Conservation (phyloP, 2,888 invertebrate genomes). For the Galerucella pusilla region DNA sequence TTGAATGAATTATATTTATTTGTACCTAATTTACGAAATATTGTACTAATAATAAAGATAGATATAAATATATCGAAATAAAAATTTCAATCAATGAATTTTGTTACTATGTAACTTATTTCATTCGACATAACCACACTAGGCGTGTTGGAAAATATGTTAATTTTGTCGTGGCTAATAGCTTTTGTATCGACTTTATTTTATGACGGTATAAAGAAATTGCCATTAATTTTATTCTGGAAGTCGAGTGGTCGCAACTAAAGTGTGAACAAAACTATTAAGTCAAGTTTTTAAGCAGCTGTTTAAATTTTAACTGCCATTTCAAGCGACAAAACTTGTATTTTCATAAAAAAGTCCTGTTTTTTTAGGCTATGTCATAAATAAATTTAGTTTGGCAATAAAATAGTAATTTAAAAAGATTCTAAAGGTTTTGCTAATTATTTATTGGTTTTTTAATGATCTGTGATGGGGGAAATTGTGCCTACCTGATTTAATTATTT, state of each 20-base stretch:
- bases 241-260: background rate
- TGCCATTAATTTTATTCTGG: background rate
- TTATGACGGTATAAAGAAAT: background rate
- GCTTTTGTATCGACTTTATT: background rate
- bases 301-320: conserved; percentile 2
- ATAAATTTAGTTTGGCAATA: conserved; percentile 1
- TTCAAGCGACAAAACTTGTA: background rate
- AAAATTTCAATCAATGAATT: background rate
- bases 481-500: no score
- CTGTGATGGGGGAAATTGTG: no score
- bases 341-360: background rate
- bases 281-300: background rate
- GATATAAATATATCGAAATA: conserved; percentile 4
- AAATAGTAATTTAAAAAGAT: background rate
- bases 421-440: background rate
- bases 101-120: no score
- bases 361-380: background rate
- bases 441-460: background rate
- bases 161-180: background rate
- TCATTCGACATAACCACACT: no score
- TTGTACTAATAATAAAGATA: conserved; percentile 41
- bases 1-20: conserved; percentile 54
- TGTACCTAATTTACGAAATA: conserved; percentile 48
- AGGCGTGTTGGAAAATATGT: background rate
- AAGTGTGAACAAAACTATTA: background rate